These are phyloP conservation scores for Lycopodina hypogea DNA, from an alignment of 37 sponge, comb jelly and placozoan genomes.

Conservation along the genomic window DNA sequence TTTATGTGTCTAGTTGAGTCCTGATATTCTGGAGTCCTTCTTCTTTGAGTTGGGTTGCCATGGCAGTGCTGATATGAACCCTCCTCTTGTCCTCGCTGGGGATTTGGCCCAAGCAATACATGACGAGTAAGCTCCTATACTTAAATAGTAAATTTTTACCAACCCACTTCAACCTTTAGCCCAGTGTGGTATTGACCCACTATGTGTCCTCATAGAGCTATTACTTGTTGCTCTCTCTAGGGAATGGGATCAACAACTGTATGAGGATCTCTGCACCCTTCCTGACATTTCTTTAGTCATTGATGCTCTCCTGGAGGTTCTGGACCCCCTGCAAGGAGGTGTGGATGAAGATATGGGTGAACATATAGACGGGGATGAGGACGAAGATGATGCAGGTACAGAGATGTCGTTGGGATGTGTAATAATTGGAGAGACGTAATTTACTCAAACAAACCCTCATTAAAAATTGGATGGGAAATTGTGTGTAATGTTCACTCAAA, in stretches of 20 bases:
- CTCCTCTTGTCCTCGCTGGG: conserved; percentile 11
- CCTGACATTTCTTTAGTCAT: background rate
- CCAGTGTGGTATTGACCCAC: too few relatives aligned
- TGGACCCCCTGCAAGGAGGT: conserved; percentile 11
- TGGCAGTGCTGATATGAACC: background rate
- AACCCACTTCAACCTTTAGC: background rate
- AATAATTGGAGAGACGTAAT: too few relatives aligned
- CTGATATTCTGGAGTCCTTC: conserved; percentile 30
- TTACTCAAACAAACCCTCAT: background rate
- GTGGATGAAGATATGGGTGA: background rate
- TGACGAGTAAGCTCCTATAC: conserved; percentile 27
- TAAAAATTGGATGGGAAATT: too few relatives aligned
- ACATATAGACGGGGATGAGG: conserved; percentile 12
- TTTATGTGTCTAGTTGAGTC: background rate
- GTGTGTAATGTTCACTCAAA: too few relatives aligned
- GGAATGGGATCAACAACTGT: background rate
- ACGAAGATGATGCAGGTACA: background rate
- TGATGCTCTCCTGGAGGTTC: background rate
- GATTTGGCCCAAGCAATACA: conserved; percentile 27
- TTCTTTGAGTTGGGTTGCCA: conserved; percentile 13
- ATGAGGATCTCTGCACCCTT: background rate
- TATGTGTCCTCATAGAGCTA: background rate
- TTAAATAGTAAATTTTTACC: background rate
- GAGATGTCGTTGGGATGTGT: background rate
- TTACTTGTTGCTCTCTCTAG: background rate